phyloP scores from a whole-genome alignment of 2,888 invertebrate species.

The Parnassius orleans region DNA sequence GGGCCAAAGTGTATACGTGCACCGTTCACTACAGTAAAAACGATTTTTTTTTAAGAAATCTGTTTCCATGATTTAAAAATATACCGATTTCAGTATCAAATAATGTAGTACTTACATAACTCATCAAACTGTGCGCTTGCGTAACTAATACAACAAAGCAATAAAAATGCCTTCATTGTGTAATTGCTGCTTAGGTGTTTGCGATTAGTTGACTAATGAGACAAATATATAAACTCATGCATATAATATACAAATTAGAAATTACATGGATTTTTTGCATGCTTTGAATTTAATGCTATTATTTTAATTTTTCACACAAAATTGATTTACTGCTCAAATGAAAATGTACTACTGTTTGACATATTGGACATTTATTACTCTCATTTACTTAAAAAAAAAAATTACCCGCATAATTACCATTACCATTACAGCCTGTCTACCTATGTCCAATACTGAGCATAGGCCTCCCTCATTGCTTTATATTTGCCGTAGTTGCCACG shows the following conservation, averaged over 20 bases:
- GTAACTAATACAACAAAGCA: conserved; percentile 9
- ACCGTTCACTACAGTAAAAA: conserved; percentile 11
- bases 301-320: conserved; percentile 10
- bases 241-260: conserved; percentile 14
- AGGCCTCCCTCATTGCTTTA: no score
- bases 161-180: conserved; percentile 16
- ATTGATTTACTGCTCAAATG: conserved; percentile 20
- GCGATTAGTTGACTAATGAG: conserved; percentile 2
- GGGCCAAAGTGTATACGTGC: conserved; percentile 19
- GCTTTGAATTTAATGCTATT: conserved; percentile 15
- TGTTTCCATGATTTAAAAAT: no score
- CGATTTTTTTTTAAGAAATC: neutral
- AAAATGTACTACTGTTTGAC: conserved; percentile 10
- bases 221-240: neutral
- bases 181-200: neutral
- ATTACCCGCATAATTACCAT: no score
- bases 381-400: neutral
- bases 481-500: no score
- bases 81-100: no score
- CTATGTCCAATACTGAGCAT: no score
- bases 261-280: conserved; percentile 16
- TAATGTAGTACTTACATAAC: conserved; percentile 12
- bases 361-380: conserved; percentile 7
- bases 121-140: neutral
- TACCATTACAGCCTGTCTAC: no score